These are phyloP conservation scores for Cydia splendana DNA, from an alignment of 1,140 invertebrate genomes.

Conservation along the genomic window DNA sequence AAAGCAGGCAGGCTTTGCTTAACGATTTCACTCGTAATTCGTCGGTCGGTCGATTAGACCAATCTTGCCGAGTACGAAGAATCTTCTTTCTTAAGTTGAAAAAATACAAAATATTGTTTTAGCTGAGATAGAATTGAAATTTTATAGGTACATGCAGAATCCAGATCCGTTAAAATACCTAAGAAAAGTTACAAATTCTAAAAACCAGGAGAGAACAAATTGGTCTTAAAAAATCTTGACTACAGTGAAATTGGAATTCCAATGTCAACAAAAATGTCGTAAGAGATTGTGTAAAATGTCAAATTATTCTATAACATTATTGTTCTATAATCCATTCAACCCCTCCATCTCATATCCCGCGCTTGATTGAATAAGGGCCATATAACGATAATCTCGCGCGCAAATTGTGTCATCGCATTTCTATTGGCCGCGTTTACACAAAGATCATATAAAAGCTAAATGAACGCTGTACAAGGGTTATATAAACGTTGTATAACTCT, in stretches of 20 bases:
- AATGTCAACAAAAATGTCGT: not conserved
- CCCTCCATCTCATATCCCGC: not conserved
- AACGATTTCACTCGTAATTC: constrained; percentile 19
- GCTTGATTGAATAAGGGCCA: constrained; percentile 7
- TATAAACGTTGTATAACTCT: constrained; percentile 31
- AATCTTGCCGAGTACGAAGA: not conserved
- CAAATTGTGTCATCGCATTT: constrained; percentile 31
- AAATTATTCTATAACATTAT: constrained; percentile 3
- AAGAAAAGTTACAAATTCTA: too few relatives aligned
- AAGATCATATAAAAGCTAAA: constrained; percentile 1
- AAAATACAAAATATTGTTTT: too few relatives aligned
- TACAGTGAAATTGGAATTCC: not conserved
- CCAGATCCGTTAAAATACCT: too few relatives aligned
- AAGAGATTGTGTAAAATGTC: not conserved
- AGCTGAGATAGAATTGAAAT: too few relatives aligned
- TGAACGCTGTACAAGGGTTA: constrained; percentile 6
- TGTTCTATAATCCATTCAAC: not conserved
- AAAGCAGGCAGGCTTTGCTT: not conserved
- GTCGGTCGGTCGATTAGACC: not conserved
- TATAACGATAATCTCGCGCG: constrained; percentile 24
- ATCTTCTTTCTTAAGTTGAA: not conserved
- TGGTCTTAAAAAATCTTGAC: too few relatives aligned
- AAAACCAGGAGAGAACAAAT: too few relatives aligned
- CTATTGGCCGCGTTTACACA: constrained; percentile 27
- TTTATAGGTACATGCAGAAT: too few relatives aligned